Conservation (phyloP, 2,113 vertebrate genomes). For the Rana temporaria region DNA sequence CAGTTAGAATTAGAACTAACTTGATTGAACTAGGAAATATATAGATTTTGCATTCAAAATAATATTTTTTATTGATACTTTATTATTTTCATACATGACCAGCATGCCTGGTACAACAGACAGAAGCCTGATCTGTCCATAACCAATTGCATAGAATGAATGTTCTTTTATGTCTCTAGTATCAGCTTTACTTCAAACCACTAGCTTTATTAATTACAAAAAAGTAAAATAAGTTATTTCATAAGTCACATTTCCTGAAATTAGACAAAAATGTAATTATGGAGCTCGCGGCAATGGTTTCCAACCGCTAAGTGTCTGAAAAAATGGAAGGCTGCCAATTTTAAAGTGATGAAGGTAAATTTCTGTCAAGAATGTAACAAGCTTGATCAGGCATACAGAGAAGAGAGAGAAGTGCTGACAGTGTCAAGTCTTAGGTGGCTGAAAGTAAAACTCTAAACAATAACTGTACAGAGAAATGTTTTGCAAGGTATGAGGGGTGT, state of each 20-base stretch:
- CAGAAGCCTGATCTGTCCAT: too few relatives aligned
- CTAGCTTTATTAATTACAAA: slow-evolving; percentile 5
- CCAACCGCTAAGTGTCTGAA: slow-evolving; percentile 26
- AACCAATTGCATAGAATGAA: too few relatives aligned
- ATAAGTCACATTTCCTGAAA: slow-evolving; percentile 42
- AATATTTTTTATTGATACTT: too few relatives aligned
- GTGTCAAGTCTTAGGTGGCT: not conserved
- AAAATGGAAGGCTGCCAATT: slow-evolving; percentile 41
- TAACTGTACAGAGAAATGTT: not conserved
- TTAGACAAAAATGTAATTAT: slow-evolving; percentile 38
- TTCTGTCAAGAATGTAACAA: slow-evolving; percentile 32
- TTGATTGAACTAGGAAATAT: too few relatives aligned
- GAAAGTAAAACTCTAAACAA: not conserved
- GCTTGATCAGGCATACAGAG: slow-evolving; percentile 23
- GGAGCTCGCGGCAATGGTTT: slow-evolving; percentile 32
- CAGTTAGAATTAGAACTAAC: too few relatives aligned
- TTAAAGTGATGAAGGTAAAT: not conserved
- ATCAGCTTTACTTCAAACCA: not conserved
- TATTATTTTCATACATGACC: too few relatives aligned
- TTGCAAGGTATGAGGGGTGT: not conserved
- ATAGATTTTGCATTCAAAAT: too few relatives aligned
- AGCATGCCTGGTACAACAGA: too few relatives aligned
- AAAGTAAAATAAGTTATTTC: slow-evolving; percentile 34
- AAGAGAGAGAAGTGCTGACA: not conserved
- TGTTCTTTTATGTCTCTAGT: too few relatives aligned